Conservation (phyloP, 2,888 invertebrate species). For the Aspidiotus destructor region DNA sequence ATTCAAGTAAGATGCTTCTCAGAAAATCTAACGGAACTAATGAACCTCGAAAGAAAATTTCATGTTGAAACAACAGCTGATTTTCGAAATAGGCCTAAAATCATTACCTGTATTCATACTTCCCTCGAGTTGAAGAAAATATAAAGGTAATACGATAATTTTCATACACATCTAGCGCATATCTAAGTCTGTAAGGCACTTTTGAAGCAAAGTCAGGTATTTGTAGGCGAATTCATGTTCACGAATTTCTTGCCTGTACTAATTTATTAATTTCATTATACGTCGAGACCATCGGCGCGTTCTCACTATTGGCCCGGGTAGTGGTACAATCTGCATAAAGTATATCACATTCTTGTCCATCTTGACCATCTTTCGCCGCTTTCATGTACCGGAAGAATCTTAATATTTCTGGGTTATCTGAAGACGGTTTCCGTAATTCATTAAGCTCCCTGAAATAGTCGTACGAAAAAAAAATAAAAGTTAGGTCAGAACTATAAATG, state of each 20-base stretch:
- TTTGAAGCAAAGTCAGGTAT: no score
- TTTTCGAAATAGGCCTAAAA: no score
- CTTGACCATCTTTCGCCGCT: slow-evolving; percentile 77
- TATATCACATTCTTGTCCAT: slow-evolving; percentile 62
- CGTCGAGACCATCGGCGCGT: slow-evolving; percentile 75
- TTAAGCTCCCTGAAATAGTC: slow-evolving; percentile 60
- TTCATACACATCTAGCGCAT: no score
- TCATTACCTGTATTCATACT: no score
- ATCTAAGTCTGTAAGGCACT: no score
- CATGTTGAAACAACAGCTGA: no score
- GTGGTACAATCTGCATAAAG: slow-evolving; percentile 56
- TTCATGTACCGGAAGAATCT: slow-evolving; percentile 86
- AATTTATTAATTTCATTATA: slow-evolving; percentile 80
- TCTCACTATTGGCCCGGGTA: slow-evolving; percentile 52
- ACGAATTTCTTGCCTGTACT: slow-evolving; percentile 57
- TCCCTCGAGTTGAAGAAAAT: no score
- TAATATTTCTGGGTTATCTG: slow-evolving; percentile 76
- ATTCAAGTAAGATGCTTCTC: no score
- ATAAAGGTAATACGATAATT: no score
- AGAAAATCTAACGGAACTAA: no score
- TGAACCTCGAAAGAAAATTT: no score
- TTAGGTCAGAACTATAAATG: no score
- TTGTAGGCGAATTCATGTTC: neutral
- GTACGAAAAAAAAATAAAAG: neutral
- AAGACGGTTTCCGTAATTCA: slow-evolving; percentile 71